These are phyloP conservation scores for Pterocles gutturalis DNA, from an alignment of 2,113 vertebrate genomes.

Conservation along the genomic window DNA sequence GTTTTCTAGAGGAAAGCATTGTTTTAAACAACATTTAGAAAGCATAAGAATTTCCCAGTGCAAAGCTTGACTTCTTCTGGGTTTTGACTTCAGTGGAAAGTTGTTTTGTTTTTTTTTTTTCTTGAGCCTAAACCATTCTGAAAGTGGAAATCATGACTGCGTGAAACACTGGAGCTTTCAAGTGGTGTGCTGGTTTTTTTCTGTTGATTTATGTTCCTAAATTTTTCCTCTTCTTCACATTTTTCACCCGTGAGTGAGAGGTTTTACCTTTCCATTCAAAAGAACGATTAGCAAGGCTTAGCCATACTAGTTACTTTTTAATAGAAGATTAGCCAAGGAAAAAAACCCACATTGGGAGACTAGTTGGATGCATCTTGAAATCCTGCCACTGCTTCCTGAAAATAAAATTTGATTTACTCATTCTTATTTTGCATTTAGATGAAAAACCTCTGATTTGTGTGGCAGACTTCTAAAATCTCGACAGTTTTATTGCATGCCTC, in stretches of 20 bases:
- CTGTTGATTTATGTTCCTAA: not conserved
- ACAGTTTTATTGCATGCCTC: not conserved
- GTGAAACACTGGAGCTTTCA: not conserved
- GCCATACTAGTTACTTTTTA: constrained; percentile 7
- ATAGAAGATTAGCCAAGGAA: not conserved
- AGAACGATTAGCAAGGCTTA: not conserved
- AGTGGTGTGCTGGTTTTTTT: not conserved
- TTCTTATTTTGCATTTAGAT: constrained; percentile 10
- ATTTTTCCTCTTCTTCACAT: not conserved
- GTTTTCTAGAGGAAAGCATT: not conserved
- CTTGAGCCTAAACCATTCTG: not conserved
- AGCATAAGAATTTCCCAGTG: not conserved
- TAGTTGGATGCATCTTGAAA: constrained; percentile 34
- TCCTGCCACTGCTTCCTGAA: not conserved
- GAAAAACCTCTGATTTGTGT: constrained; percentile 22
- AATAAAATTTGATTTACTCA: constrained; percentile 8
- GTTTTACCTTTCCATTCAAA: not conserved
- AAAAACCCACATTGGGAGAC: not conserved
- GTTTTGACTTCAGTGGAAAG: not conserved
- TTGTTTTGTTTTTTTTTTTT: not conserved
- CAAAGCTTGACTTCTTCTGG: not conserved
- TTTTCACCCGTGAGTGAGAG: not conserved
- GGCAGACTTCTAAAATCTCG: not conserved
- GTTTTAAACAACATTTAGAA: not conserved
- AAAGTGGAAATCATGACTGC: not conserved